Conservation (phyloP, 1,140 invertebrate species). For the Trachelipus rathkii region DNA sequence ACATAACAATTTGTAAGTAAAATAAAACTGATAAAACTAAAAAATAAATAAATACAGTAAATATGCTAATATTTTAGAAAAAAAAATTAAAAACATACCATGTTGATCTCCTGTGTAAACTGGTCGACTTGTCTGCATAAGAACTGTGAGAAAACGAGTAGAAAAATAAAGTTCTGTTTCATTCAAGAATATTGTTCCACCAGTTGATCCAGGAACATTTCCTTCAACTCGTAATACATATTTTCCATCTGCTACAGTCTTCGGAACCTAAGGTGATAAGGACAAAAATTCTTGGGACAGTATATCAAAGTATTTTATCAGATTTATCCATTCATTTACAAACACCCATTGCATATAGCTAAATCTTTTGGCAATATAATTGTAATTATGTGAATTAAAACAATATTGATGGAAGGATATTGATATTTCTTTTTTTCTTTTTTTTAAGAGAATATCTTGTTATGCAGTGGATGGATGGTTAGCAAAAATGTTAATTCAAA, state of each 20-base stretch:
- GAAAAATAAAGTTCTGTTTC: conserved; percentile 50
- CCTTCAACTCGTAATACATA: conserved; percentile 53
- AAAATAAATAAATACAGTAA: too few species aligned
- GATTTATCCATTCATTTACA: background rate
- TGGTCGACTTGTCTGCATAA: conserved; percentile 53
- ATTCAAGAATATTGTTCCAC: conserved; percentile 51
- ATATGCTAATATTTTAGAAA: too few species aligned
- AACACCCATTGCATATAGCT: too few species aligned
- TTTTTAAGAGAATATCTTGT: background rate
- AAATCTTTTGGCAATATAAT: too few species aligned
- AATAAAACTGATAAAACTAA: too few species aligned
- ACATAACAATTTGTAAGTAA: too few species aligned
- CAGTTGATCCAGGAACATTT: conserved; percentile 48
- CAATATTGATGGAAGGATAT: too few species aligned
- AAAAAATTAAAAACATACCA: conserved; percentile 42
- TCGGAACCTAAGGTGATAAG: conserved; percentile 30
- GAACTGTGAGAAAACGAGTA: conserved; percentile 53
- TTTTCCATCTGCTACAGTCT: conserved; percentile 45
- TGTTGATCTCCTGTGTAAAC: conserved; percentile 52
- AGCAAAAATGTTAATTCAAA: too few species aligned
- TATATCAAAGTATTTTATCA: background rate
- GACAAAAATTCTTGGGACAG: background rate
- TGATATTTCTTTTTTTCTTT: too few species aligned
- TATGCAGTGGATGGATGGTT: background rate
- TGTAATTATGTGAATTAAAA: too few species aligned